Evolutionary conservation across 2,888 invertebrate species (phyloP).

Genomic region (Mechanitis mazaeus): DNA sequence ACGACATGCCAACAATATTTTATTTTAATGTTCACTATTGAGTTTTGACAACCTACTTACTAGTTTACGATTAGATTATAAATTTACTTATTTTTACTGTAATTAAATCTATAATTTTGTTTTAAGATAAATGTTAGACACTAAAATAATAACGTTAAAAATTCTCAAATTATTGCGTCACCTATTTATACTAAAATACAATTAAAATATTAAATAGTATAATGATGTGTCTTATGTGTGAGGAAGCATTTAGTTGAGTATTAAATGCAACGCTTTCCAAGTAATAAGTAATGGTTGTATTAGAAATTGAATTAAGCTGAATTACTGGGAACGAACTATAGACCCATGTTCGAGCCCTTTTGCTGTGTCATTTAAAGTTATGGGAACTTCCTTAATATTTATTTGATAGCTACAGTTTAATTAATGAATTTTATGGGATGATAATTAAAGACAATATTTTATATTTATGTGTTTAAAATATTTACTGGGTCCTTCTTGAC

Average conservation of each 20-base stretch:
- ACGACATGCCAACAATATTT: slow-evolving; percentile 15
- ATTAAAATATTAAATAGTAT: too few species aligned
- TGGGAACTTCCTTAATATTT: slow-evolving; percentile 25
- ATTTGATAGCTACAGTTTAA: slow-evolving; percentile 20
- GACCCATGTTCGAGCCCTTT: slow-evolving; percentile 22
- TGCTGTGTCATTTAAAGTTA: slow-evolving; percentile 26
- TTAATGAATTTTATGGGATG: slow-evolving; percentile 19
- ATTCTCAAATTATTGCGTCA: too few species aligned
- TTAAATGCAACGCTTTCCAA: slow-evolving; percentile 48
- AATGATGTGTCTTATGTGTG: slow-evolving; percentile 9
- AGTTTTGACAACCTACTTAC: slow-evolving; percentile 14
- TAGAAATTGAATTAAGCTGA: slow-evolving; percentile 57
- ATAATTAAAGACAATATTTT: slow-evolving; percentile 11
- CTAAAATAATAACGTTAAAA: too few species aligned
- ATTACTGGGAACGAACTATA: slow-evolving; percentile 25
- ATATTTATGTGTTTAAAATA: neutral
- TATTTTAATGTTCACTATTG: slow-evolving; percentile 3
- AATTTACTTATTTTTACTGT: too few species aligned
- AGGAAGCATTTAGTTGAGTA: slow-evolving; percentile 33
- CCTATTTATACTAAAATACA: too few species aligned
- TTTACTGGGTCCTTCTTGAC: too few species aligned
- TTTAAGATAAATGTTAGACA: too few species aligned
- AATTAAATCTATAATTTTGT: too few species aligned
- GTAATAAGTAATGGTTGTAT: slow-evolving; percentile 40
- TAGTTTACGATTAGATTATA: neutral